Evolutionary conservation across 2,888 invertebrate species (phyloP).

Genomic region (Dioctria linearis): DNA sequence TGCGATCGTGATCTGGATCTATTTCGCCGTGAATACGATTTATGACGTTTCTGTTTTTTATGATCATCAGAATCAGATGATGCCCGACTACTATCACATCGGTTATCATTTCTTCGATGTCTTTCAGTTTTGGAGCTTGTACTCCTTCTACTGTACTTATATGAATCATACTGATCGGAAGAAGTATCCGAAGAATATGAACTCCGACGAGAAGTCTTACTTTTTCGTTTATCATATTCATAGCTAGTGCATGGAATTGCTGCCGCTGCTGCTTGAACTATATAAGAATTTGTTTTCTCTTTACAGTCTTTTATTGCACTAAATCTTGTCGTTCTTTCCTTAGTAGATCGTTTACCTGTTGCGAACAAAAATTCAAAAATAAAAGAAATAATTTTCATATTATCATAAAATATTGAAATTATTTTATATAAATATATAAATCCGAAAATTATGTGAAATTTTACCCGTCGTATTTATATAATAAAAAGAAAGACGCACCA

Average conservation of each 20-base stretch:
- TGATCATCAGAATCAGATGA: conserved; percentile 53
- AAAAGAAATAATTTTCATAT: conserved; percentile 36
- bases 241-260: conserved; percentile 44
- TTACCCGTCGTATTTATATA: conserved; percentile 31
- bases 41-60: neutral
- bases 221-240: conserved; percentile 54
- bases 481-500: conserved; percentile 65
- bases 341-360: conserved; percentile 66
- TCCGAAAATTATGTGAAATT: conserved; percentile 32
- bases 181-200: conserved; percentile 51
- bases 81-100: conserved; percentile 1
- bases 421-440: neutral
- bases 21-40: neutral
- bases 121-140: neutral
- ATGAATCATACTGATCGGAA: conserved; percentile 53
- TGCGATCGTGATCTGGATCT: conserved; percentile 66
- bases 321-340: conserved; percentile 69
- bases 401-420: too few species aligned
- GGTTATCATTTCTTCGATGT: conserved; percentile 6
- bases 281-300: conserved; percentile 54
- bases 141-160: conserved; percentile 26
- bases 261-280: conserved; percentile 30
- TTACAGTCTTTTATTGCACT: conserved; percentile 69
- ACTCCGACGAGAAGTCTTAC: conserved; percentile 6
- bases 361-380: conserved; percentile 54